Evolutionary conservation across 2,888 invertebrate genomes (phyloP), one percentile per base, ranked within the genome.

Genomic region (Melangyna quadrimaculata): DNA sequence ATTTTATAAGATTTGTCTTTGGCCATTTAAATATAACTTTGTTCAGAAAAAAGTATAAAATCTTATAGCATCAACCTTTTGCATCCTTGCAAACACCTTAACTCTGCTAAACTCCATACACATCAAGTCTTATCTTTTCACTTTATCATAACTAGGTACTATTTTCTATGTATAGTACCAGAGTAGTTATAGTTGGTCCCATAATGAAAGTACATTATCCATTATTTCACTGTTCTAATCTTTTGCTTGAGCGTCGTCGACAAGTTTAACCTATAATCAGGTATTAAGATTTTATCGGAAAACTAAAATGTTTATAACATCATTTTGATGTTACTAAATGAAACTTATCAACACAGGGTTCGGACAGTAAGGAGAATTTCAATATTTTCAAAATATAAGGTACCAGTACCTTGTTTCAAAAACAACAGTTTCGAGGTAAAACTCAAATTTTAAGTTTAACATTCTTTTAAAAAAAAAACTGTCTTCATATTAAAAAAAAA

Each of bases 91-190:
- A 53, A 29, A 32, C 29, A 63, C 53, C 43, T 63, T 63, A 22
- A 61, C 43, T 22, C 17, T 24, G 0, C 19, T 17, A 10, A 57
- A 29, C 51, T 43, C 43, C 32, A n/a, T n/a, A n/a, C n/a, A 22
- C 48, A 59, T 27, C 22, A 53, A 72, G 17, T 77, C 45, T 81
- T 78, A 82, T 78, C 81, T 69, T 40, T 82, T 78, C 78, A 67
- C 51, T 82, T 69, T 69, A 82, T 82, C 78, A 63, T 74, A 70
- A 72, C 14, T 51, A 71, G 22, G 5, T 55, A 17, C n/a, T n/a
- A n/a, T n/a, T n/a, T n/a, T n/a, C n/a, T n/a, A n/a, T n/a, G n/a
- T n/a, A n/a, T n/a, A n/a, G n/a, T 29, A 6, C 22, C 6, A 22
- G 8, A 37, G 29, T 22, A 29, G 17, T n/a, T 3, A 29, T 61